Percentiles rank a stretch among this genome's conserved stretches.
These are phyloP conservation scores for Bombus waltoni DNA, from an alignment of 1,140 invertebrate species.

Conservation along the genomic window DNA sequence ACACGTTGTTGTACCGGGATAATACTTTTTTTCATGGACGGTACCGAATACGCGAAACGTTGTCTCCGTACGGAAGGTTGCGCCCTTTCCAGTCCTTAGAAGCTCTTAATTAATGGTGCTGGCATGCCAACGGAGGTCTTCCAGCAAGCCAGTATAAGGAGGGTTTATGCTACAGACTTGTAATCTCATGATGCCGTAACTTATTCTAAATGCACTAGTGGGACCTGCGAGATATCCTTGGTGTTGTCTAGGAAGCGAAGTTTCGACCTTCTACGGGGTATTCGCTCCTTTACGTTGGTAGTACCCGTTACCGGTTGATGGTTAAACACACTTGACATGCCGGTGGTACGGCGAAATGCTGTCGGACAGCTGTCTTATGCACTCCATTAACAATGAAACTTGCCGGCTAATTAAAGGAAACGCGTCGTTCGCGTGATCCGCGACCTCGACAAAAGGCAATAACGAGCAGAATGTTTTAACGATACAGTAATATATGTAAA, in stretches of 20 bases:
- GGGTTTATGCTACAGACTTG: conserved; percentile 81
- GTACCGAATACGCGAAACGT: conserved; percentile 30
- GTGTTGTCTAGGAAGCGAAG: conserved; percentile 71
- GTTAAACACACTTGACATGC: conserved; percentile 66
- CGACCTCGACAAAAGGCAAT: too few species aligned
- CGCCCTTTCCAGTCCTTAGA: conserved; percentile 75
- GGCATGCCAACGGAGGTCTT: conserved; percentile 60
- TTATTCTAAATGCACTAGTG: conserved; percentile 82
- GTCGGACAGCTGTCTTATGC: conserved; percentile 44
- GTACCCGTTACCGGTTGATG: conserved; percentile 47
- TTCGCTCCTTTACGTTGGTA: conserved; percentile 47
- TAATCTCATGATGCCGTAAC: conserved; percentile 82
- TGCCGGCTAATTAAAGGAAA: conserved; percentile 26
- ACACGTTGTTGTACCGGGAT: conserved; percentile 38
- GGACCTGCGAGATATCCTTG: conserved; percentile 77
- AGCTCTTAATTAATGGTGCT: conserved; percentile 81
- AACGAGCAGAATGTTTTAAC: too few species aligned
- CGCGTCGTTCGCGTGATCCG: neutral
- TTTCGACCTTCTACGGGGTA: conserved; percentile 66
- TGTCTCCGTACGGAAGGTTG: conserved; percentile 73
- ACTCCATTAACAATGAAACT: conserved; percentile 40
- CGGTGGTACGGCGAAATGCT: conserved; percentile 45
- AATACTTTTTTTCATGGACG: conserved; percentile 69
- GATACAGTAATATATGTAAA: too few species aligned
- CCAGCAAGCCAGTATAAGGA: conserved; percentile 69